Conservation (phyloP, 2,113 vertebrate genomes). For the Bambusicola thoracicus region DNA sequence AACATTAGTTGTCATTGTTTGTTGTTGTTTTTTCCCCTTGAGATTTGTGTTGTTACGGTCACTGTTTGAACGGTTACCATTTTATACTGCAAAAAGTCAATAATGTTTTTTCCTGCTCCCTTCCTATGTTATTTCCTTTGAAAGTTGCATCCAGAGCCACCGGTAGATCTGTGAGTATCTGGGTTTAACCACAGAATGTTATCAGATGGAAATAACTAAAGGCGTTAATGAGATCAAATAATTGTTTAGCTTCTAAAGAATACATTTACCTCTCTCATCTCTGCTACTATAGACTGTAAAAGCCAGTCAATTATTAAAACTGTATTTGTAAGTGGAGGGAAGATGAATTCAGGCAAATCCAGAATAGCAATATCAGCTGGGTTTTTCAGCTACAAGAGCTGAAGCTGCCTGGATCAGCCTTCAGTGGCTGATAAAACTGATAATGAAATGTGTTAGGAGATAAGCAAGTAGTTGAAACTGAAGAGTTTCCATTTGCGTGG, state of each 20-base stretch:
- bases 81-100: not conserved
- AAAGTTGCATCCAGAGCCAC: not conserved
- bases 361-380: not conserved
- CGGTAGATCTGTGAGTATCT: not conserved
- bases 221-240: not conserved
- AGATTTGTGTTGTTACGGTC: not conserved
- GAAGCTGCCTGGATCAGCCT: not conserved
- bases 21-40: not conserved
- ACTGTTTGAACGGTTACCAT: fast-evolving
- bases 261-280: not conserved
- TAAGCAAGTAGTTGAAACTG: not conserved
- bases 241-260: not conserved
- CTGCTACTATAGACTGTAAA: not conserved
- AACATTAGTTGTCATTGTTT: not conserved
- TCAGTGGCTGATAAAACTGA: not conserved
- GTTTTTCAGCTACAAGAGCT: not conserved
- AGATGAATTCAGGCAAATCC: not conserved
- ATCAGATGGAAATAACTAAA: not conserved
- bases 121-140: not conserved
- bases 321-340: not conserved
- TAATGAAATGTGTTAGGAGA: not conserved
- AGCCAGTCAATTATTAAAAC: not conserved
- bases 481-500: not conserved
- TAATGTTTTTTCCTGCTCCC: not conserved
- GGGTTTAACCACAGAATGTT: not conserved